Evolutionary conservation across 1,140 invertebrate species (phyloP), one percentile per base, ranked within the genome.

Genomic region (Anadara kagoshimensis): DNA sequence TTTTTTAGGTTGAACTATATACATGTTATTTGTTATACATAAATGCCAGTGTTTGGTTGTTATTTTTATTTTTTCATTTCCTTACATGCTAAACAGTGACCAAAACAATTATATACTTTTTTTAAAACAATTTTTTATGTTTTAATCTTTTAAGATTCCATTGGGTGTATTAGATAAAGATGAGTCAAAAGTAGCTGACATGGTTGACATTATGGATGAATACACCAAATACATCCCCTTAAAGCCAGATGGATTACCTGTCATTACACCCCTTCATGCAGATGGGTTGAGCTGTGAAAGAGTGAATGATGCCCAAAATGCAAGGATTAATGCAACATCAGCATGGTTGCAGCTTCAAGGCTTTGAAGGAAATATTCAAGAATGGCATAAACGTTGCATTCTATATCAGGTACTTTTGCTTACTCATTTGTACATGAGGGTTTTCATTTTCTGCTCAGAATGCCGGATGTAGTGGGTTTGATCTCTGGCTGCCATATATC

Each of bases 151-250:
- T n/a, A n/a, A 63, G 61, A 45, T 63, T 11, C 41, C 61, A 7
- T 29, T 63, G 18, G 65, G 65, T 56, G 65, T 68, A 20, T 22
- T 68, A 12, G 22, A 68, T 44, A 58, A 68, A 68, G 66, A 68
- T 45, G 53, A 68, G 47, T 44, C 45, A n/a, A 68, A 43, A 57
- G 26, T 68, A 43, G 26, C 51, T 22, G 53, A 68, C 22, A 56
- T 47, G 4, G 51, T 68, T 36, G 54, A 68, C 10, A 59, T 68
- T 16, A 57, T 58, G 22, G 49, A 57, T 11, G 53, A 56, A 2
- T 68, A 58, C 20, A 41, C 43, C 45, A 49, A 62, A 51, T 70
- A 54, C 54, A 59, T 70, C 53, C 68, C 57, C 12, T 12, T 45
- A 7, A 70, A 51, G 14, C 22, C 44, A 5, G 57, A 69, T 22